phyloP scores from a whole-genome alignment of 2,888 invertebrate genomes.

The Oscheius onirici region DNA sequence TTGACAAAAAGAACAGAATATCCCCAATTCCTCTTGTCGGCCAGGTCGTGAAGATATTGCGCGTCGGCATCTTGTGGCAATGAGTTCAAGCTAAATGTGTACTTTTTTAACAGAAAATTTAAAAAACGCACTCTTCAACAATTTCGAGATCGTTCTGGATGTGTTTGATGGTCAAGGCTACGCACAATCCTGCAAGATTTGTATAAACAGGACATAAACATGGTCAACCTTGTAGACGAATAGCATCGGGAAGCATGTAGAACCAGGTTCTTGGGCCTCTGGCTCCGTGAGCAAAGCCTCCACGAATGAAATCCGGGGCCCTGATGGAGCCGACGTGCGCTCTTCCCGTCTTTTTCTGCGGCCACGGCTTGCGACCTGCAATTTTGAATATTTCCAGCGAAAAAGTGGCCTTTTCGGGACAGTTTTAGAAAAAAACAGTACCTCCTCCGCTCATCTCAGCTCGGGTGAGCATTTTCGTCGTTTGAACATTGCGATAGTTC shows the following conservation, averaged over 20 bases:
- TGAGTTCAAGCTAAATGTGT: slow-evolving; percentile 77
- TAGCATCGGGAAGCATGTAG: slow-evolving; percentile 87
- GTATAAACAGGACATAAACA: background rate
- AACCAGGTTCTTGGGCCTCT: slow-evolving; percentile 89
- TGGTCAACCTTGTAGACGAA: slow-evolving; percentile 79
- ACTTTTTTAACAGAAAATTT: background rate
- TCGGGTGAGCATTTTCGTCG: slow-evolving; percentile 82
- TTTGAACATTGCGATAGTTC: slow-evolving; percentile 76
- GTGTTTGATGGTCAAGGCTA: slow-evolving; percentile 84
- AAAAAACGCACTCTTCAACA: slow-evolving; percentile 77
- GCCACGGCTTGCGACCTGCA: slow-evolving; percentile 82
- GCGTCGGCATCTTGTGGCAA: slow-evolving; percentile 73
- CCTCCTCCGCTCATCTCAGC: slow-evolving; percentile 90
- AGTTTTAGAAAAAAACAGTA: no score
- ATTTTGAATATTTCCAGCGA: background rate
- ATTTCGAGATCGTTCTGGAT: slow-evolving; percentile 93
- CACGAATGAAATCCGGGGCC: slow-evolving; percentile 78
- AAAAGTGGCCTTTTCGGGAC: no score
- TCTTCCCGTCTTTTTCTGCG: slow-evolving; percentile 90
- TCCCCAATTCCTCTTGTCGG: slow-evolving; percentile 90
- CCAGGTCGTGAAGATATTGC: slow-evolving; percentile 82
- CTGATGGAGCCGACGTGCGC: slow-evolving; percentile 91
- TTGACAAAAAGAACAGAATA: slow-evolving; percentile 92
- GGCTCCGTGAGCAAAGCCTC: slow-evolving; percentile 89
- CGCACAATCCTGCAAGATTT: slow-evolving; percentile 81